phyloP scores from a whole-genome alignment of 2,113 vertebrate species.

The Heterochromis multidens region DNA sequence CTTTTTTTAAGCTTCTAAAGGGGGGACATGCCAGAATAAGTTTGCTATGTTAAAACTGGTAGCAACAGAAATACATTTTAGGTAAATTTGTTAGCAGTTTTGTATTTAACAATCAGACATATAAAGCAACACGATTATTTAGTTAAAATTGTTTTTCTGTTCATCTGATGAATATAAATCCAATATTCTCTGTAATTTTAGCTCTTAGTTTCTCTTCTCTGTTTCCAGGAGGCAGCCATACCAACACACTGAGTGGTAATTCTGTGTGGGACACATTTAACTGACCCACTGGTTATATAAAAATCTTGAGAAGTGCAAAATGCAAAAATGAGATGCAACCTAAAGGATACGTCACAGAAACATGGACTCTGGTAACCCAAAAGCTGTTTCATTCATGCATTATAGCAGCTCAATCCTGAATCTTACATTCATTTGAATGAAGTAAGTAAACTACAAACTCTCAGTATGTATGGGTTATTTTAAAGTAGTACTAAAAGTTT shows the following conservation, averaged over 20 bases:
- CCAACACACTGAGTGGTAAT: not conserved
- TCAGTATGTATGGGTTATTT: not conserved
- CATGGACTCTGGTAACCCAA: not conserved
- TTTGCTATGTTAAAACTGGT: not conserved
- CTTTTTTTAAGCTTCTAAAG: not conserved
- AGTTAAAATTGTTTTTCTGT: not conserved
- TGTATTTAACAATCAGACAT: not conserved
- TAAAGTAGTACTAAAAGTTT: not conserved
- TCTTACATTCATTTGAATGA: not conserved
- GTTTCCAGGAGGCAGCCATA: not conserved
- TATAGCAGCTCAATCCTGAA: not conserved
- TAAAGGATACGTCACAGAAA: not conserved
- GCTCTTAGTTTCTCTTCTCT: not conserved
- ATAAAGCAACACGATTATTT: not conserved
- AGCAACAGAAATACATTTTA: not conserved
- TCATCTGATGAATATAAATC: not conserved
- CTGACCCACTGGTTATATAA: not conserved
- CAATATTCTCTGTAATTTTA: not conserved
- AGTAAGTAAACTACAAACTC: not conserved
- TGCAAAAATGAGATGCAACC: not conserved
- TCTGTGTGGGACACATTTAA: no score
- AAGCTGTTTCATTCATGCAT: not conserved
- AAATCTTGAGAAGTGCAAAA: not conserved
- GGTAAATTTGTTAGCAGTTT: not conserved
- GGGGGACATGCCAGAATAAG: not conserved